Evolutionary conservation across 2,113 vertebrate genomes (phyloP).

Genomic region (Daboia siamensis): DNA sequence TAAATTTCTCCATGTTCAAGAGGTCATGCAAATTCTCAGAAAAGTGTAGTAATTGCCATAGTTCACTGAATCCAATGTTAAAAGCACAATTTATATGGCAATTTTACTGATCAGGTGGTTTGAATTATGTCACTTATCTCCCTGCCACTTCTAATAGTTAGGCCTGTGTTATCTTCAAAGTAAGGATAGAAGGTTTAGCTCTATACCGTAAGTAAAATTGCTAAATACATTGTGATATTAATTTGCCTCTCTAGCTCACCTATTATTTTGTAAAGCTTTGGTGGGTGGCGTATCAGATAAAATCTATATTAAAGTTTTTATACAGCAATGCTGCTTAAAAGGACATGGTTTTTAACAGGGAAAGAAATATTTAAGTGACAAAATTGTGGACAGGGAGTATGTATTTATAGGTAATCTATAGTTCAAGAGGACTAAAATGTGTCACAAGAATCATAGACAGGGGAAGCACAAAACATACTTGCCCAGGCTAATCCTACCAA

Average conservation of each 20-base stretch:
- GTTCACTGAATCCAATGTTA: neutral
- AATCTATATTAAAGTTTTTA: neutral
- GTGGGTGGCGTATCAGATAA: neutral
- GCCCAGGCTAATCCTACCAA: neutral
- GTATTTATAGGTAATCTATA: neutral
- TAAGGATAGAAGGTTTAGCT: neutral
- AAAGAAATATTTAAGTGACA: neutral
- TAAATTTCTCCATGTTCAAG: neutral
- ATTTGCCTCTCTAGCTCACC: neutral
- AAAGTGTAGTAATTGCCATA: neutral
- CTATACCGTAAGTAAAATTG: neutral
- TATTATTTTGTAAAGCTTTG: neutral
- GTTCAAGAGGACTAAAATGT: neutral
- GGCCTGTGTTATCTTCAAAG: neutral
- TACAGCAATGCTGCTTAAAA: neutral
- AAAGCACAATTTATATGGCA: neutral
- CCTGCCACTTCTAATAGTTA: neutral
- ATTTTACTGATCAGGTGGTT: neutral
- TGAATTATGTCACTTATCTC: neutral
- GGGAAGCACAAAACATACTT: neutral
- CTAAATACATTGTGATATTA: neutral
- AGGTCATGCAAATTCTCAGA: neutral
- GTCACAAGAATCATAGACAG: neutral
- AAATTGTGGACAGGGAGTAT: neutral
- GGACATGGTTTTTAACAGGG: neutral